Percentiles rank a stretch among this genome's conserved stretches.
Conservation (phyloP, 2,113 vertebrate species). For the Notothenia rossii region DNA sequence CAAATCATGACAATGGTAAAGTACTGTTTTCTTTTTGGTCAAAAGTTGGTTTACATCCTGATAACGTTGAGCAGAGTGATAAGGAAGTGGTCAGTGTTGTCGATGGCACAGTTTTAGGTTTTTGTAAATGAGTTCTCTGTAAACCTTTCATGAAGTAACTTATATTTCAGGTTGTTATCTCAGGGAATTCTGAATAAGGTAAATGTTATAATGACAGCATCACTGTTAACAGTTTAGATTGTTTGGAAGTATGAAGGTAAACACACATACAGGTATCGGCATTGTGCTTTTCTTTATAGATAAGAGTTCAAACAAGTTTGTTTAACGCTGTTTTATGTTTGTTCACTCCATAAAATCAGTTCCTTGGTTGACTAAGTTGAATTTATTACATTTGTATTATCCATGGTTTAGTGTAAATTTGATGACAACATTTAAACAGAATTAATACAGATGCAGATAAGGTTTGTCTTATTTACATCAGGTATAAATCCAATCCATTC, state of each 20-base stretch:
- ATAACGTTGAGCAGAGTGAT: conserved; percentile 12
- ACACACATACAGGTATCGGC: conserved; percentile 1
- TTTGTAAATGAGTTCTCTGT: neutral
- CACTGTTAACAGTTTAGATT: conserved; percentile 5
- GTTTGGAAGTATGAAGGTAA: conserved; percentile 11
- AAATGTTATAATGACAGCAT: neutral
- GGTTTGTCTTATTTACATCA: neutral
- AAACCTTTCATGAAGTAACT: neutral
- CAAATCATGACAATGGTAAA: conserved; percentile 78
- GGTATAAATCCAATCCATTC: too few relatives aligned
- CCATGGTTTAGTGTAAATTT: neutral
- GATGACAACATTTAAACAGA: neutral
- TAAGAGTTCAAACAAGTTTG: neutral
- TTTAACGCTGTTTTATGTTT: neutral
- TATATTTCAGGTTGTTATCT: conserved; percentile 10
- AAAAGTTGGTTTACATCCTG: conserved; percentile 2
- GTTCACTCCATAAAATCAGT: neutral
- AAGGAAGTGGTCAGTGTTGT: conserved; percentile 53
- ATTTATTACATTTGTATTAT: neutral
- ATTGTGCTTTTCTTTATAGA: neutral
- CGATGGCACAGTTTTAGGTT: neutral
- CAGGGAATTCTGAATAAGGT: neutral
- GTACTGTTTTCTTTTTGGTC: conserved; percentile 51
- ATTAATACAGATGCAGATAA: neutral
- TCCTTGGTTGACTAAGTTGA: neutral